Percentiles rank a stretch among this genome's conserved stretches.
Conservation (phyloP, 2,888 invertebrate genomes). For the Mimumesa dahlbomi region DNA sequence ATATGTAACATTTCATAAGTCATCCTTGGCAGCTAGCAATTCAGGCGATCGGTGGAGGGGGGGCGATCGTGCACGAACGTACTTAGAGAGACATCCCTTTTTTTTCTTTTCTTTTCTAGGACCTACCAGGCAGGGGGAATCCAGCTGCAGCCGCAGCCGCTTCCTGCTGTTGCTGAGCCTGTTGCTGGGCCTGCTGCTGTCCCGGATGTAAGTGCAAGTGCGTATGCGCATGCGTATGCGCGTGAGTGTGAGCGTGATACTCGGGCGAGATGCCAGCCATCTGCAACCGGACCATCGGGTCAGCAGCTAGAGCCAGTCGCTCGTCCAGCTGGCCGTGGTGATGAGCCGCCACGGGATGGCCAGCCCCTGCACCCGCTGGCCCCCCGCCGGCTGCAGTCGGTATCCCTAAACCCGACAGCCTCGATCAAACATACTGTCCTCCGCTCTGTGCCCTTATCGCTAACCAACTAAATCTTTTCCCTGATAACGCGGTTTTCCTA, state of each 20-base stretch:
- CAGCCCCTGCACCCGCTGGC: slow-evolving; percentile 81
- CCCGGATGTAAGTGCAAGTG: slow-evolving; percentile 93
- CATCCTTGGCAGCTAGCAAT: slow-evolving; percentile 4
- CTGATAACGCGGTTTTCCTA: slow-evolving; percentile 25
- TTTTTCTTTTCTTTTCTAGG: no score
- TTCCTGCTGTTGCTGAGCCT: slow-evolving; percentile 86
- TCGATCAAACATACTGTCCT: slow-evolving; percentile 61
- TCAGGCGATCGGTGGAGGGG: slow-evolving; percentile 36
- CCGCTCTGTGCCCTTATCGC: slow-evolving; percentile 40
- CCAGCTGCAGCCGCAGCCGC: slow-evolving; percentile 80
- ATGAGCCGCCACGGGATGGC: slow-evolving; percentile 82
- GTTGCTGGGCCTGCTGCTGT: slow-evolving; percentile 84
- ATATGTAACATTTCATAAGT: no score
- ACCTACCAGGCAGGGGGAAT: slow-evolving; percentile 81
- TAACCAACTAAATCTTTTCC: slow-evolving; percentile 39
- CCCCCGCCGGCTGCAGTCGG: slow-evolving; percentile 78
- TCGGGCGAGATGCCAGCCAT: slow-evolving; percentile 95
- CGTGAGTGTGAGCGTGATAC: slow-evolving; percentile 96
- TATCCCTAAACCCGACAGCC: slow-evolving; percentile 79
- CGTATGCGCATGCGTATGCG: slow-evolving; percentile 95
- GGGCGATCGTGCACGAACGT: slow-evolving; percentile 50
- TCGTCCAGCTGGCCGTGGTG: slow-evolving; percentile 88
- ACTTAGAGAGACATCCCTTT: slow-evolving; percentile 70
- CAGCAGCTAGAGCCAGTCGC: slow-evolving; percentile 91
- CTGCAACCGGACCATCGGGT: slow-evolving; percentile 95